Evolutionary conservation across 2,113 vertebrate species (phyloP).

Genomic region (Verasper variegatus): DNA sequence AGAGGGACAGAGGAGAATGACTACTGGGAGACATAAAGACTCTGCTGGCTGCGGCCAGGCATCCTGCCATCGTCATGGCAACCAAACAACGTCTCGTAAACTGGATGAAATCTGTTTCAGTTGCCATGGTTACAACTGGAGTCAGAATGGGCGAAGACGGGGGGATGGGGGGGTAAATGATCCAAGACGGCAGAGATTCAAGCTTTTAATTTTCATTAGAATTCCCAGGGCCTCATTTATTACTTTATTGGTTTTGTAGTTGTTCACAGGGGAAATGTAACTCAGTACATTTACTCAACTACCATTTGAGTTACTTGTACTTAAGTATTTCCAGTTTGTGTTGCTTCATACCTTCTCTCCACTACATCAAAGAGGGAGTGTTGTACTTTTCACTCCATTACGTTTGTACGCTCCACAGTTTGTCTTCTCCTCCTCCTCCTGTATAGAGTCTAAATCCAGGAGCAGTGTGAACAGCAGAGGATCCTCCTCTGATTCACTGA

Average conservation of each 20-base stretch:
- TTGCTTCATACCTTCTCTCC: too few species aligned
- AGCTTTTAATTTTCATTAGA: not conserved
- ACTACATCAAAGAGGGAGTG: too few species aligned
- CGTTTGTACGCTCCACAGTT: too few species aligned
- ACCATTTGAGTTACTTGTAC: too few species aligned
- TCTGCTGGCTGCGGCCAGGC: constrained; percentile 1
- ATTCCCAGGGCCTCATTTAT: not conserved
- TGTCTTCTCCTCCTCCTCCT: too few species aligned
- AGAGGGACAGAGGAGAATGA: not conserved
- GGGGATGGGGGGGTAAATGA: constrained; percentile 9
- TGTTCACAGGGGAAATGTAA: too few species aligned
- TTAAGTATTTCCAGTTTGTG: too few species aligned
- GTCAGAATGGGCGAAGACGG: not conserved
- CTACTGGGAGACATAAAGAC: constrained; percentile 20
- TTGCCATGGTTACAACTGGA: constrained; percentile 58
- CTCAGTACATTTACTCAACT: too few species aligned
- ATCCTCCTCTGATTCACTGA: too few species aligned
- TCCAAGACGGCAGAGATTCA: not conserved
- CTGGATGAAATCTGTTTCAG: constrained; percentile 53
- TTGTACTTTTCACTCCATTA: too few species aligned
- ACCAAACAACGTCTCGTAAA: constrained; percentile 51
- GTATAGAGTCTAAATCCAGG: too few species aligned
- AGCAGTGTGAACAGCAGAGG: too few species aligned
- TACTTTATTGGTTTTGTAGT: not conserved
- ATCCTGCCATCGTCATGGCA: constrained; percentile 37